phyloP scores from a whole-genome alignment of 2,797 vertebrate genomes.

The Syngnathus acus region DNA sequence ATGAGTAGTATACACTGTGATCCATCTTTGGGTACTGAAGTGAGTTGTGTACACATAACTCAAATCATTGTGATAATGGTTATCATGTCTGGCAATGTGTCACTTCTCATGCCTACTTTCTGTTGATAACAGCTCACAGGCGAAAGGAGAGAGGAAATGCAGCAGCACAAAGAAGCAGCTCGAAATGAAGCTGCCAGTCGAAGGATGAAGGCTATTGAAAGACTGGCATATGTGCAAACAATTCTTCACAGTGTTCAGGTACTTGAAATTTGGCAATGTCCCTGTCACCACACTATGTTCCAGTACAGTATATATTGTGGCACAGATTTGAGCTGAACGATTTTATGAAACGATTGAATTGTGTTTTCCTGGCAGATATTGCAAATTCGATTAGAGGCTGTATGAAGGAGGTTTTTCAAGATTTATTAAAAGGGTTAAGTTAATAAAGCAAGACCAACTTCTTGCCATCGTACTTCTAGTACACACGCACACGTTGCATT shows the following conservation, averaged over 20 bases:
- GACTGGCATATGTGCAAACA: slow-evolving; percentile 48
- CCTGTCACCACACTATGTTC: not conserved
- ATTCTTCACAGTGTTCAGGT: slow-evolving; percentile 66
- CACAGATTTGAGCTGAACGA: not conserved
- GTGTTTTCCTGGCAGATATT: not conserved
- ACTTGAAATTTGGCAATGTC: slow-evolving; percentile 3
- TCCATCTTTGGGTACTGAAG: not conserved
- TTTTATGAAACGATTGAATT: not conserved
- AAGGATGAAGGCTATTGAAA: slow-evolving; percentile 23
- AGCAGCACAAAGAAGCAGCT: slow-evolving; percentile 42
- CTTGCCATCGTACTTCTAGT: no score
- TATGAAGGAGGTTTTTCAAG: no score
- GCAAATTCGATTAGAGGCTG: no score
- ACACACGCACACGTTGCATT: no score
- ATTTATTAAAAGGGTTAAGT: no score
- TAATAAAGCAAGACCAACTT: no score
- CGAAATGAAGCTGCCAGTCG: slow-evolving; percentile 25
- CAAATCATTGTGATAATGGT: not conserved
- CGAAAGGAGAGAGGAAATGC: slow-evolving; percentile 60
- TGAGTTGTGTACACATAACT: not conserved
- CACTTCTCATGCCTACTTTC: slow-evolving; percentile 17
- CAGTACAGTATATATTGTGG: not conserved
- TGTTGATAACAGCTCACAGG: slow-evolving; percentile 55
- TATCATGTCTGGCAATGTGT: not conserved
- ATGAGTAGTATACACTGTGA: not conserved